Evolutionary conservation across 2,797 vertebrate genomes (phyloP).

Genomic region (Parambassis ranga): DNA sequence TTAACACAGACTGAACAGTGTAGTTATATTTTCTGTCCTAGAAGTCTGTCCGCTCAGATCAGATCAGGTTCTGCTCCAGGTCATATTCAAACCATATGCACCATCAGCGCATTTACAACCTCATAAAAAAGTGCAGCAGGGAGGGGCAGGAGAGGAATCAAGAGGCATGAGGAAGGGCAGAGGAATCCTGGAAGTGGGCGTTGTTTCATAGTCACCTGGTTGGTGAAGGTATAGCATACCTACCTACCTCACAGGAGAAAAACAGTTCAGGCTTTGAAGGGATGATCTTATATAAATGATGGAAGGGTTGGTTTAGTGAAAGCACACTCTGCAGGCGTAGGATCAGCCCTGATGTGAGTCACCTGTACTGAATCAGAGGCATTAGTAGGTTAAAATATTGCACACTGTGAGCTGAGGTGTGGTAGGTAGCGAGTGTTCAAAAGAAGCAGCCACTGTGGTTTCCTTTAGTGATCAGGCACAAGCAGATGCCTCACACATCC

Average conservation of each 20-base stretch:
- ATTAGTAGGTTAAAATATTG: constrained; percentile 65
- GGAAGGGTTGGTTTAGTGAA: not conserved
- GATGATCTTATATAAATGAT: not conserved
- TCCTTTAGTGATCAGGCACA: constrained; percentile 48
- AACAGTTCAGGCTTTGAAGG: not conserved
- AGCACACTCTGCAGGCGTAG: no score
- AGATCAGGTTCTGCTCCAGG: not conserved
- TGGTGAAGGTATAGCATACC: constrained; percentile 7
- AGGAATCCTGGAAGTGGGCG: not conserved
- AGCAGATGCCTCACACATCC: constrained; percentile 20
- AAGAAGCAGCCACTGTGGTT: constrained; percentile 46
- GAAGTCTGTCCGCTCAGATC: no score
- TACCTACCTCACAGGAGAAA: not conserved
- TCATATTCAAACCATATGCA: not conserved
- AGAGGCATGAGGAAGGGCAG: not conserved
- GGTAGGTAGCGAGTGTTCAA: constrained; percentile 38
- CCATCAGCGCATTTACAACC: constrained; percentile 16
- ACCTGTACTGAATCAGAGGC: constrained; percentile 2
- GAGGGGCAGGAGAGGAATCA: not conserved
- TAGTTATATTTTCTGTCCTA: not conserved
- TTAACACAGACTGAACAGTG: not conserved
- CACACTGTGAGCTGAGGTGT: constrained; percentile 38
- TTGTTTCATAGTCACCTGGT: constrained; percentile 14
- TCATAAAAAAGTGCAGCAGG: not conserved
- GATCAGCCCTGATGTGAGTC: constrained; percentile 40